These are phyloP conservation scores for Encarsia formosa DNA, from an alignment of 2,888 invertebrate species.

Conservation along the genomic window DNA sequence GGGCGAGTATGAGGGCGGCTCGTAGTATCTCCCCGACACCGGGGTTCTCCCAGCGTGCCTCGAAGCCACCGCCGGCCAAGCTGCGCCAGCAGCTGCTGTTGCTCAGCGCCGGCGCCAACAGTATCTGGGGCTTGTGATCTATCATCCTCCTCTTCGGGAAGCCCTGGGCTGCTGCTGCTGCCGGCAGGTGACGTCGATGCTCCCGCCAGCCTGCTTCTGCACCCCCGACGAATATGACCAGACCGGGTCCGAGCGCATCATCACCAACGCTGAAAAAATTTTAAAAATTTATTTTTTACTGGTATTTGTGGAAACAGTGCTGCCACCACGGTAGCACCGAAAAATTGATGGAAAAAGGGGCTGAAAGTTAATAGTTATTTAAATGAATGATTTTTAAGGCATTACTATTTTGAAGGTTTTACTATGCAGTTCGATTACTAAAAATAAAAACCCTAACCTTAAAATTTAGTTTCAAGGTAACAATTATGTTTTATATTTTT, in stretches of 20 bases:
- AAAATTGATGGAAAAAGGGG: too few relatives aligned
- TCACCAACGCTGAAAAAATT: not conserved
- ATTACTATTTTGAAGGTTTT: too few relatives aligned
- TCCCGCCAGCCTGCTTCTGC: not conserved
- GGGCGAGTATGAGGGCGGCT: slow-evolving; percentile 69
- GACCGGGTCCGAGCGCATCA: slow-evolving; percentile 5
- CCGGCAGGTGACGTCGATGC: slow-evolving; percentile 3
- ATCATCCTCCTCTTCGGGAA: slow-evolving; percentile 57
- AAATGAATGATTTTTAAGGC: too few relatives aligned
- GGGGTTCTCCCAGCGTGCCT: slow-evolving; percentile 54
- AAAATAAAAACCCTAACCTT: too few relatives aligned
- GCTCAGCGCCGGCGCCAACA: slow-evolving; percentile 74
- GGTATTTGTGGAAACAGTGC: too few relatives aligned
- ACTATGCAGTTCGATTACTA: too few relatives aligned
- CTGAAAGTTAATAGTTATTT: too few relatives aligned
- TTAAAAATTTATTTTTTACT: too few relatives aligned
- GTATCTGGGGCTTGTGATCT: slow-evolving; percentile 67
- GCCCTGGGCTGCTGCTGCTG: slow-evolving; percentile 17
- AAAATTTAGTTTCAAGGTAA: too few relatives aligned
- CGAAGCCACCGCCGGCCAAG: slow-evolving; percentile 54
- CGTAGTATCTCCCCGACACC: slow-evolving; percentile 72
- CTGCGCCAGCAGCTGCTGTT: slow-evolving; percentile 77
- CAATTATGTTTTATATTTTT: too few relatives aligned
- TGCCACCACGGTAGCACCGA: too few relatives aligned
- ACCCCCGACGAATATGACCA: not conserved